A percentile compares a stretch with the other conserved stretches of the same genome.
Evolutionary conservation across 1,140 invertebrate genomes (phyloP).

Genomic region (Drosophila jambulina): DNA sequence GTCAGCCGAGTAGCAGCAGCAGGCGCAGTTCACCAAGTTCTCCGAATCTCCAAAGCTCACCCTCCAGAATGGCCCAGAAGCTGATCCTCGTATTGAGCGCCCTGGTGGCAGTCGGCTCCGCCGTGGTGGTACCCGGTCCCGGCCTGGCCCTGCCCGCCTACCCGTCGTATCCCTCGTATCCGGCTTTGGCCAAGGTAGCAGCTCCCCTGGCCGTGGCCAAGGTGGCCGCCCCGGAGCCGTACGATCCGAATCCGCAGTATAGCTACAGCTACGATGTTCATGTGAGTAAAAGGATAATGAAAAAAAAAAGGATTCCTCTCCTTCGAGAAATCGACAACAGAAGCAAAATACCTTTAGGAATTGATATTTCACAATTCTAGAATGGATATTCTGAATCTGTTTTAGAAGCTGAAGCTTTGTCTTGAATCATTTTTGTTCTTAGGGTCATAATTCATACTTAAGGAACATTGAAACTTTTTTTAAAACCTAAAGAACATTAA

Average conservation of each 20-base stretch:
- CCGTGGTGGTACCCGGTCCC: constrained; percentile 76
- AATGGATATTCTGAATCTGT: background rate
- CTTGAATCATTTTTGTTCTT: background rate
- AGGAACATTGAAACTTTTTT: background rate
- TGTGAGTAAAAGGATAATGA: constrained; percentile 72
- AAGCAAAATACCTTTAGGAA: background rate
- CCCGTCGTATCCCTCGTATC: constrained; percentile 56
- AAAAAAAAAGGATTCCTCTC: no score
- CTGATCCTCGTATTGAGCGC: constrained; percentile 72
- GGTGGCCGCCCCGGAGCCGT: constrained; percentile 85
- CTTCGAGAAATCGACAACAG: background rate
- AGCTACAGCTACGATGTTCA: constrained; percentile 87
- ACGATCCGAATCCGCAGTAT: constrained; percentile 87
- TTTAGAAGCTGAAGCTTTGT: no score
- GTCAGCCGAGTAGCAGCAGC: constrained; percentile 70
- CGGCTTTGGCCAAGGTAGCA: constrained; percentile 67
- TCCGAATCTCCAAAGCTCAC: background rate
- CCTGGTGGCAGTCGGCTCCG: constrained; percentile 65
- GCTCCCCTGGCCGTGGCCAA: constrained; percentile 76
- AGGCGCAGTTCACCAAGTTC: constrained; percentile 30
- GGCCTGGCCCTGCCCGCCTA: constrained; percentile 59
- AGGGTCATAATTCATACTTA: background rate
- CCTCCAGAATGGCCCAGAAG: constrained; percentile 73
- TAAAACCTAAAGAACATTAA: background rate
- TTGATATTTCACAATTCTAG: background rate